phyloP scores from a whole-genome alignment of 1,140 invertebrate species.

The Dermatophagoides farinae region DNA sequence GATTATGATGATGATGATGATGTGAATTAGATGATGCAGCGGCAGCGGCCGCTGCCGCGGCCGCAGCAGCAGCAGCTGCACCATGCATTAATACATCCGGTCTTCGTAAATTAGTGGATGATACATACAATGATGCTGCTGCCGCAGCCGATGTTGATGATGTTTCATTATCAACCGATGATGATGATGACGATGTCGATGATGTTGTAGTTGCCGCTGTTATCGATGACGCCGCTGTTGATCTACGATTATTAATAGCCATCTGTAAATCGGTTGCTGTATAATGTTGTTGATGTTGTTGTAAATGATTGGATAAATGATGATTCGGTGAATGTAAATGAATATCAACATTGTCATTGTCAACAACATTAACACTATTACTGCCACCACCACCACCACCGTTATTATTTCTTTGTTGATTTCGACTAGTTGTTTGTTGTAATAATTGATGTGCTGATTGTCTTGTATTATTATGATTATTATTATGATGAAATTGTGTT shows the following conservation, averaged over 20 bases:
- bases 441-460: not conserved
- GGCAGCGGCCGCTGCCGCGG: too few species aligned
- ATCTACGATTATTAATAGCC: too few species aligned
- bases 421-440: constrained; percentile 11
- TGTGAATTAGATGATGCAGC: too few species aligned
- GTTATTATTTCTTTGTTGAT: not conserved
- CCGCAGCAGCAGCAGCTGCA: constrained; percentile 6
- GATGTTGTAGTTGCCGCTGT: not conserved
- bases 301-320: too few species aligned
- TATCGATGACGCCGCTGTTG: not conserved
- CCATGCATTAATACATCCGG: constrained; percentile 37
- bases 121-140: constrained; percentile 11
- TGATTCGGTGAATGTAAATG: too few species aligned
- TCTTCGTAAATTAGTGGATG: constrained; percentile 31
- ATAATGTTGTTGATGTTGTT: too few species aligned
- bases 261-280: too few species aligned
- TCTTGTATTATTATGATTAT: constrained; percentile 23
- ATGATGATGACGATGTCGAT: not conserved
- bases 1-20: too few species aligned
- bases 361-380: not conserved
- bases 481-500: constrained; percentile 28
- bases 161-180: not conserved
- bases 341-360: too few species aligned
- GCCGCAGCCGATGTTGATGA: not conserved
- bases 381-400: constrained; percentile 1